Evolutionary conservation across 1,140 invertebrate species (phyloP).

Genomic region (Drosophila lacteicornis): DNA sequence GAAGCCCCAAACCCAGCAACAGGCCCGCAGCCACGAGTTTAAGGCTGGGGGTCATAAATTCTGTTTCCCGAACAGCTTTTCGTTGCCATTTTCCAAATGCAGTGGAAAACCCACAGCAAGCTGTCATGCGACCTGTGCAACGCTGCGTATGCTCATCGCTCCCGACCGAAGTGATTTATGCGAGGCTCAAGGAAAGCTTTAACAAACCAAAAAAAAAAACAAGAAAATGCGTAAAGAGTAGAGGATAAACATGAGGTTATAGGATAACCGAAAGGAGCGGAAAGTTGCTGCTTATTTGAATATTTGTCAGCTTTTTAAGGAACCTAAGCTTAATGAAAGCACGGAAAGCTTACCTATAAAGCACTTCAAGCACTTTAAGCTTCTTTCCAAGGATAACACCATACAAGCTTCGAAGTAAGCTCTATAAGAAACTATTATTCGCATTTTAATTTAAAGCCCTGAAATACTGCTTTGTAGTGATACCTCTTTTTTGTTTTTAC

Average conservation of each 20-base stretch:
- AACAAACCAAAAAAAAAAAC: neutral
- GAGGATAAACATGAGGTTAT: neutral
- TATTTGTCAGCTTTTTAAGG: neutral
- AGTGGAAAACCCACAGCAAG: slow-evolving; percentile 13
- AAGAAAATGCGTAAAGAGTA: neutral
- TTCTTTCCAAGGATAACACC: neutral
- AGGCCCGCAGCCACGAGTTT: slow-evolving; percentile 26
- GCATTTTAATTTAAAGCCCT: neutral
- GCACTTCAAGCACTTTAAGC: neutral
- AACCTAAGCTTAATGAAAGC: neutral
- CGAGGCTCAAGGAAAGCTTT: slow-evolving; percentile 3
- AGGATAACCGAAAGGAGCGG: neutral
- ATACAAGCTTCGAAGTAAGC: neutral
- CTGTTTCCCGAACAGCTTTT: slow-evolving; percentile 29
- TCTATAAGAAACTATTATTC: neutral
- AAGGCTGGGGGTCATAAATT: slow-evolving; percentile 22
- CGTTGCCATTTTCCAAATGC: slow-evolving; percentile 25
- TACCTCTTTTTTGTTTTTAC: neutral
- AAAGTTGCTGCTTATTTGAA: slow-evolving; percentile 2
- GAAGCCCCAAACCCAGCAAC: slow-evolving; percentile 32
- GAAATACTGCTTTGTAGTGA: neutral
- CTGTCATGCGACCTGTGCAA: slow-evolving; percentile 21
- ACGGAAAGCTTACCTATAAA: neutral
- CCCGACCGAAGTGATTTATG: slow-evolving; percentile 53
- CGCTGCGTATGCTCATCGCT: slow-evolving; percentile 60